Percentiles rank a stretch among this genome's conserved stretches.
phyloP scores from a whole-genome alignment of 2,113 vertebrate species.

The Peromyscus maniculatus region DNA sequence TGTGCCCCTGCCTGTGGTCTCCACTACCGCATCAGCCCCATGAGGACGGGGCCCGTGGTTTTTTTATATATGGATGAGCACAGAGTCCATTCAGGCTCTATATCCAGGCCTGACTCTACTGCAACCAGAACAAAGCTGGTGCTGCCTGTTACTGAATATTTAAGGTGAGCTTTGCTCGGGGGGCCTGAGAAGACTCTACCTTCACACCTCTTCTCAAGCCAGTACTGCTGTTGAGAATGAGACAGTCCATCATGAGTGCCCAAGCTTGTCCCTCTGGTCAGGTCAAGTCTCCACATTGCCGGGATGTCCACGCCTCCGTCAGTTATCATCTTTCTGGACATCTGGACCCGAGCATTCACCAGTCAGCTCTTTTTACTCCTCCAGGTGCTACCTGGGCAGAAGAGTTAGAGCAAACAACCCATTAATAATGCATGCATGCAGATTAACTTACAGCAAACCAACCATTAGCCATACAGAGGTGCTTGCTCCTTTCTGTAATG shows the following conservation, averaged over 20 bases:
- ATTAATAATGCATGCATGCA: not conserved
- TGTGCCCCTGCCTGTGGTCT: not conserved
- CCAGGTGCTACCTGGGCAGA: not conserved
- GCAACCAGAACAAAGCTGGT: not conserved
- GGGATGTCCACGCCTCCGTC: rapidly evolving
- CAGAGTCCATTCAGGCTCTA: not conserved
- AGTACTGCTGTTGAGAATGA: not conserved
- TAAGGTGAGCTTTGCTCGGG: not conserved
- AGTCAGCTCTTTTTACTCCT: not conserved
- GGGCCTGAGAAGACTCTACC: not conserved
- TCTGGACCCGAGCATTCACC: not conserved
- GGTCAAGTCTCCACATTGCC: not conserved
- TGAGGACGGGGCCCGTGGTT: not conserved
- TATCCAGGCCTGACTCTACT: not conserved
- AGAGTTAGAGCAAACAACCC: not conserved
- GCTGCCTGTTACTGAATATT: not conserved
- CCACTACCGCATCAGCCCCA: not conserved
- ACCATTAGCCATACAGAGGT: not conserved
- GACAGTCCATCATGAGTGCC: not conserved
- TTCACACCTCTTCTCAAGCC: not conserved
- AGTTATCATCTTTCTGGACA: not conserved
- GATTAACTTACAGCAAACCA: not conserved
- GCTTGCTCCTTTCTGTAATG: not conserved
- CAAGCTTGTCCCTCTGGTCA: not conserved
- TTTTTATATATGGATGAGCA: not conserved